phyloP scores from a whole-genome alignment of 2,888 invertebrate genomes.

The Caenorhabditis macrosperma region DNA sequence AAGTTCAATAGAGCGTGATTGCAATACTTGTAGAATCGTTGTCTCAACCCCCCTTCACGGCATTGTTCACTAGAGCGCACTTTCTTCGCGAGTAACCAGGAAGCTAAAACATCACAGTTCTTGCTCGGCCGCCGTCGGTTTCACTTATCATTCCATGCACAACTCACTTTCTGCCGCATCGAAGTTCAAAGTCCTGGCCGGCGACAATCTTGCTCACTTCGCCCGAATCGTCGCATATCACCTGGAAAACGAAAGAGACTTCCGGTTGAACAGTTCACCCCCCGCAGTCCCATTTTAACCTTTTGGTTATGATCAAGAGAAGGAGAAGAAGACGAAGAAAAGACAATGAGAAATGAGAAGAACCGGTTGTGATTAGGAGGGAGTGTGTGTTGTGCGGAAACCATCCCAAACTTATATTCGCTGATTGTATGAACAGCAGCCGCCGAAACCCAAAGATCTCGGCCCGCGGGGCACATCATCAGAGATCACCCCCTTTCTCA shows the following conservation, averaged over 20 bases:
- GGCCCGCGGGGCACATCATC: background rate
- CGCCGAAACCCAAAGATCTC: background rate
- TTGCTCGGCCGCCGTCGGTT: background rate
- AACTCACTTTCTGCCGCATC: constrained; percentile 61
- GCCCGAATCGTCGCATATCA: constrained; percentile 55
- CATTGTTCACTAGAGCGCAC: no score
- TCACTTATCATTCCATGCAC: background rate
- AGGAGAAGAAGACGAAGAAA: constrained; percentile 3
- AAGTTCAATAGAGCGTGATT: no score
- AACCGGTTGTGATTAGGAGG: background rate
- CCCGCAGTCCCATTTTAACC: background rate
- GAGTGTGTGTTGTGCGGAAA: background rate
- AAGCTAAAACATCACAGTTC: constrained; percentile 40
- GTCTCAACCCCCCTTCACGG: no score
- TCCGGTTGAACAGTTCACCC: background rate
- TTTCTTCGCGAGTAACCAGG: background rate
- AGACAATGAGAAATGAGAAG: background rate
- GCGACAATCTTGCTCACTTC: constrained; percentile 55
- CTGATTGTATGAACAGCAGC: background rate
- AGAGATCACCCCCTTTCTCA: background rate
- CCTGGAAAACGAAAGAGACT: constrained; percentile 25
- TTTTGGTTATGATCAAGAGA: constrained; percentile 7
- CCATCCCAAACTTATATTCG: constrained; percentile 4
- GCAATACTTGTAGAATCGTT: no score
- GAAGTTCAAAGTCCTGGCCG: constrained; percentile 60